Percentiles rank a stretch among this genome's conserved stretches.
These are phyloP conservation scores for Cyclina sinensis DNA, from an alignment of 1,140 invertebrate genomes.

Conservation along the genomic window DNA sequence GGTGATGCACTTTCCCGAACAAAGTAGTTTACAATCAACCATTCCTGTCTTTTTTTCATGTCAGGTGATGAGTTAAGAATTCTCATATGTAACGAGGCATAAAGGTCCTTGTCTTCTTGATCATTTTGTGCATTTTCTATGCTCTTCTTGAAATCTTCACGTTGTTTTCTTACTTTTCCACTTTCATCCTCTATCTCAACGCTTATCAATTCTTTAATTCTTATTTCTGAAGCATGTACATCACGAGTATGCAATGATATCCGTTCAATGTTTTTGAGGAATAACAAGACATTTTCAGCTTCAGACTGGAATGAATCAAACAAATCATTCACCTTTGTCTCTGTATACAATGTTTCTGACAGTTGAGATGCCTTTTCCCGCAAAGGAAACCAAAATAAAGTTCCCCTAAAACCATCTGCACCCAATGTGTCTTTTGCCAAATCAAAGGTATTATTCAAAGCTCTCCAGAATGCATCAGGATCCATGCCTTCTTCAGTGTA, in stretches of 20 bases:
- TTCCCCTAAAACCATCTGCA: slow-evolving; percentile 71
- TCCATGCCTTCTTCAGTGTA: slow-evolving; percentile 34
- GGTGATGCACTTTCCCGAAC: slow-evolving; percentile 55
- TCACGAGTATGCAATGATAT: neutral
- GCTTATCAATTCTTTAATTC: neutral
- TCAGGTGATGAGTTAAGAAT: neutral
- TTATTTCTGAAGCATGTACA: too few relatives aligned
- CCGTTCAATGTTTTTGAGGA: slow-evolving; percentile 69
- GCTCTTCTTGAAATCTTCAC: neutral
- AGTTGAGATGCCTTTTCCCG: slow-evolving; percentile 69
- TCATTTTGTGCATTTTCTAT: neutral
- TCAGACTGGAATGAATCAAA: slow-evolving; percentile 71
- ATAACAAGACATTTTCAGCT: slow-evolving; percentile 70
- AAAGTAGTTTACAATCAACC: slow-evolving; percentile 71
- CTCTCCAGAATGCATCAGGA: slow-evolving; percentile 12
- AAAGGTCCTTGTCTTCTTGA: neutral
- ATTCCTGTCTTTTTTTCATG: neutral
- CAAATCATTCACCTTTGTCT: slow-evolving; percentile 70
- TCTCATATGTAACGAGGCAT: neutral
- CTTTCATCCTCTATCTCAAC: neutral
- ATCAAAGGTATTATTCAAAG: slow-evolving; percentile 52
- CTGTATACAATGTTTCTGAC: slow-evolving; percentile 70
- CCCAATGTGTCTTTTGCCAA: neutral
- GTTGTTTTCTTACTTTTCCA: neutral
- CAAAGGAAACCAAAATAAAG: slow-evolving; percentile 82